Conservation (phyloP, 2,113 vertebrate species). For the Lepus europaeus region DNA sequence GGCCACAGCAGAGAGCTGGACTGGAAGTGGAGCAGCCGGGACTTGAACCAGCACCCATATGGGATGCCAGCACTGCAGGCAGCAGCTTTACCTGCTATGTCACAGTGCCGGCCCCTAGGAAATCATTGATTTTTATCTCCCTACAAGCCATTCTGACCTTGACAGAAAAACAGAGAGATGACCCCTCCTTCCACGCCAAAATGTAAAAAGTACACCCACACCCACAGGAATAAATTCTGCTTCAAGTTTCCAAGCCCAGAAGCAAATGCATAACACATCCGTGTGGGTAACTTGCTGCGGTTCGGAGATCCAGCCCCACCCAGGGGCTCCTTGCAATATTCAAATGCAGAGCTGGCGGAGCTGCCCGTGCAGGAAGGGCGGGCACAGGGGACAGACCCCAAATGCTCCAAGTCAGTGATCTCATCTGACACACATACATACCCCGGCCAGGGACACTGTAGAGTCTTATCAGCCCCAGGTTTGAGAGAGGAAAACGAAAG, state of each 20-base stretch:
- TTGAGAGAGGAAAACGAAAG: neutral
- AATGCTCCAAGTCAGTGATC: neutral
- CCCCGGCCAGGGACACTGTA: neutral
- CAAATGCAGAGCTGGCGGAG: neutral
- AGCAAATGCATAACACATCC: constrained; percentile 66
- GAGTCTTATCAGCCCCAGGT: neutral
- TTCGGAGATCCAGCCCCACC: constrained; percentile 27
- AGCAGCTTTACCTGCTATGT: too few relatives aligned
- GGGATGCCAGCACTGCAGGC: too few relatives aligned
- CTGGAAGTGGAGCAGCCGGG: too few relatives aligned
- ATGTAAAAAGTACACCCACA: neutral
- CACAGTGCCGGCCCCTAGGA: neutral
- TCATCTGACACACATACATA: neutral
- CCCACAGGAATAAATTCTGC: constrained; percentile 51
- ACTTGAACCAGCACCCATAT: too few relatives aligned
- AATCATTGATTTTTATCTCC: constrained; percentile 4
- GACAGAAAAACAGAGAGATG: constrained; percentile 36
- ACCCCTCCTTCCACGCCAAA: constrained; percentile 35
- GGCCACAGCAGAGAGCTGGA: too few relatives aligned
- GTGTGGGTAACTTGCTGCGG: neutral
- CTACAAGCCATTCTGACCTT: neutral
- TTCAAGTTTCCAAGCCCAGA: constrained; percentile 73
- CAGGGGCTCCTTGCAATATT: constrained; percentile 1
- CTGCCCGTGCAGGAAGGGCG: neutral
- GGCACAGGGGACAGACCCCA: neutral